A percentile compares a stretch with the other conserved stretches of the same genome.
These are phyloP conservation scores for Nemotelus pantherinus DNA, from an alignment of 2,888 invertebrate genomes.

Conservation along the genomic window DNA sequence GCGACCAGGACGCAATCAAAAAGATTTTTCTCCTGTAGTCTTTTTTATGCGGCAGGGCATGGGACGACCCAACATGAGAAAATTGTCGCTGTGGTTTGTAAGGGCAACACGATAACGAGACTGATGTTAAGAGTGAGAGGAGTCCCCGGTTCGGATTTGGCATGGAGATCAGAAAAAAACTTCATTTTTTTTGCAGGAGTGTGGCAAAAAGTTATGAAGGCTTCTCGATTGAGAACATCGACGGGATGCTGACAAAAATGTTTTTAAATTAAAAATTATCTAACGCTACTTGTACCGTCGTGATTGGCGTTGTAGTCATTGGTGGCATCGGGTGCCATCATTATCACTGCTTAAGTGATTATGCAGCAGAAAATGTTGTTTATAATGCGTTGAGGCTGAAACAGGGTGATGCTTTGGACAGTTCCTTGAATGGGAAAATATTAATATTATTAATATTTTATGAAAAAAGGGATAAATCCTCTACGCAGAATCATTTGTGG, in stretches of 20 bases:
- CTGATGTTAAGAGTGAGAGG: conserved; percentile 3
- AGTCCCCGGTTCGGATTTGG: background rate
- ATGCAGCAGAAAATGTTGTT: no score
- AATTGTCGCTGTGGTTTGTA: background rate
- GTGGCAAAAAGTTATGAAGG: no score
- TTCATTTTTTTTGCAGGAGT: no score
- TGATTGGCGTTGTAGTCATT: conserved; percentile 8
- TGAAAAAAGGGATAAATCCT: no score
- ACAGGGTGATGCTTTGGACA: conserved; percentile 3
- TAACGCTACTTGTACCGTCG: conserved; percentile 20
- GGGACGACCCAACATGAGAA: no score
- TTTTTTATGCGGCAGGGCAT: background rate
- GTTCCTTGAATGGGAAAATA: background rate
- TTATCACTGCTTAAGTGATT: no score
- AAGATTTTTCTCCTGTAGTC: background rate
- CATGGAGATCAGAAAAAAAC: background rate
- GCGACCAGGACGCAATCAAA: background rate
- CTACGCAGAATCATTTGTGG: no score
- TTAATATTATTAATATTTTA: background rate
- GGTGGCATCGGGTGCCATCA: no score
- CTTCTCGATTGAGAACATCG: no score
- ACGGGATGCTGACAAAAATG: conserved; percentile 19
- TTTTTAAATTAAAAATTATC: conserved; percentile 46
- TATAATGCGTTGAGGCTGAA: no score
- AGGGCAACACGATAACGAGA: background rate